Evolutionary conservation across 2,113 vertebrate species (phyloP).

Genomic region (Abramis brama): DNA sequence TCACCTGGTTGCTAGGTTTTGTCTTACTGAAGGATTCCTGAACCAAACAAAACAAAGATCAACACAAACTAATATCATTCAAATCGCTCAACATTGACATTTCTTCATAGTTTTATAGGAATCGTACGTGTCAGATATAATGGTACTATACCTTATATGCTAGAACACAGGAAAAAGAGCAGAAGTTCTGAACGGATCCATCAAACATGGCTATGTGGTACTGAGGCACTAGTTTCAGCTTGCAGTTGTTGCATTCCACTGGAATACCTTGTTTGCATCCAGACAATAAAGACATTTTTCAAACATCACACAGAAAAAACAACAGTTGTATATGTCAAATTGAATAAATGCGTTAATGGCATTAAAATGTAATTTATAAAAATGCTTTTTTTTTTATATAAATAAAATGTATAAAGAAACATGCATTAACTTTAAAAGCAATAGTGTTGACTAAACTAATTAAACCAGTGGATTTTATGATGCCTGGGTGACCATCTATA

Average conservation of each 20-base stretch:
- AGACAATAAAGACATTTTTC: background rate
- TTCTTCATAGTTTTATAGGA: too few relatives aligned
- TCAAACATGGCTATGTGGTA: slow-evolving; percentile 98
- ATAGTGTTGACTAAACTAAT: background rate
- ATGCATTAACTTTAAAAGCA: background rate
- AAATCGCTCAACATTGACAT: background rate
- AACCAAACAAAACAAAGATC: background rate
- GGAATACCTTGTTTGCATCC: slow-evolving; percentile 76
- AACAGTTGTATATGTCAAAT: background rate
- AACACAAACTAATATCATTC: background rate
- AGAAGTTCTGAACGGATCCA: slow-evolving; percentile 96
- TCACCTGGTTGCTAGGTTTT: slow-evolving; percentile 54
- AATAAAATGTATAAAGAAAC: background rate
- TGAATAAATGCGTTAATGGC: background rate
- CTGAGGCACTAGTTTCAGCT: slow-evolving; percentile 84
- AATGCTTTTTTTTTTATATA: background rate
- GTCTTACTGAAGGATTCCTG: slow-evolving; percentile 74
- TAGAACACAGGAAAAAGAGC: slow-evolving; percentile 89
- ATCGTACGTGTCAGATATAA: background rate
- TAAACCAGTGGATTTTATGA: background rate
- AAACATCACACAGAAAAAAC: background rate
- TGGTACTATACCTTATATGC: slow-evolving; percentile 85
- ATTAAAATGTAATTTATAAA: background rate
- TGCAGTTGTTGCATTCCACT: slow-evolving; percentile 90
- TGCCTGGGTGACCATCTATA: background rate